Conservation (phyloP, 2,113 vertebrate genomes). For the Tragelaphus imberbis region DNA sequence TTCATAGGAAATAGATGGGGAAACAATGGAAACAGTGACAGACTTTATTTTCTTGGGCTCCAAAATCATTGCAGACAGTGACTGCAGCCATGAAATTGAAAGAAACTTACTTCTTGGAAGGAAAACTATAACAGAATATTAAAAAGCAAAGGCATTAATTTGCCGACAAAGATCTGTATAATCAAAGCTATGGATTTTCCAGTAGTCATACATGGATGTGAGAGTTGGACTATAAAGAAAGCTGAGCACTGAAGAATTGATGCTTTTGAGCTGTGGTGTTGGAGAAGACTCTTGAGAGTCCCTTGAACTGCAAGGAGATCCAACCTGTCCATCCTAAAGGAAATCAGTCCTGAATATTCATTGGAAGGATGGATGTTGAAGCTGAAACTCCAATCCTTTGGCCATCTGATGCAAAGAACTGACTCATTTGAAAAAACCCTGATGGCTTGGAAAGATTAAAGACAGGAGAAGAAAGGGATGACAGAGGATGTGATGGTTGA, state of each 20-base stretch:
- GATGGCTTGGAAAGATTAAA: not conserved
- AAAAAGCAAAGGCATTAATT: not conserved
- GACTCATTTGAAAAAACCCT: not conserved
- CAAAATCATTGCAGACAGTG: not conserved
- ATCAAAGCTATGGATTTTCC: not conserved
- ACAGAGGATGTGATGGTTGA: not conserved
- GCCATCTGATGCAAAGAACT: not conserved
- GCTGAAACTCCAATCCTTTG: not conserved
- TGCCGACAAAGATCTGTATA: fast-evolving
- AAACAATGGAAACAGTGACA: not conserved
- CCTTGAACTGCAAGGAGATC: not conserved
- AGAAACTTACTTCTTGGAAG: not conserved
- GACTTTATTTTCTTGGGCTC: not conserved
- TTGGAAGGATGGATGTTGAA: not conserved
- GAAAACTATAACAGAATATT: not conserved
- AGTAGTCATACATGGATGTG: not conserved
- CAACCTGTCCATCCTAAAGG: not conserved
- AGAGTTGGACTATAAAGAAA: not conserved
- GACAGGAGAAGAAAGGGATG: not conserved
- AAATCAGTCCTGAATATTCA: not conserved
- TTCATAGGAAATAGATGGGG: not conserved
- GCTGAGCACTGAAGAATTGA: not conserved
- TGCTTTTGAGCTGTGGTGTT: not conserved
- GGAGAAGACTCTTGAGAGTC: not conserved
- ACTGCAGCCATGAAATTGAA: not conserved